Evolutionary conservation across 1,140 invertebrate species (phyloP), one percentile per base, ranked within the genome.

Genomic region (Hormaphis cornu): DNA sequence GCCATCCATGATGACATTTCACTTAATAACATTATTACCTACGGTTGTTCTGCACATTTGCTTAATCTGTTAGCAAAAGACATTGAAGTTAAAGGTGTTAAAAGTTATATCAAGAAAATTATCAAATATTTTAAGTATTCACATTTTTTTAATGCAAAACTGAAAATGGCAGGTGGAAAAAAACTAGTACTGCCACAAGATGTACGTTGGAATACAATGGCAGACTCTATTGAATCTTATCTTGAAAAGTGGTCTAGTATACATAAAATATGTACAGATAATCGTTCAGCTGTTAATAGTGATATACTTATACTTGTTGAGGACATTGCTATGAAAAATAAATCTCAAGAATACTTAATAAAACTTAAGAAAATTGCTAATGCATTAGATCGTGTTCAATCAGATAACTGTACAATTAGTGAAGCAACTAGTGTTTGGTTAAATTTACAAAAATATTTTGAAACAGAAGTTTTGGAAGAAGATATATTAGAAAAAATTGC

Each of bases 371-470:
- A 54, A 30, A 54, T 54, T 10, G 18, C 18, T 30, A 20, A 33
- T 22, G 22, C 28, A 10, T 20, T 54, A 54, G 52, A 54, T 20
- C 9, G 22, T 33, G 52, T 54, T 30, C 52, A 54, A 12, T 26
- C 52, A 30, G 52, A 54, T 54, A 10, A 10, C 30, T 54, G 52
- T 54, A 54, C 52, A 33, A 16, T 33, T 22, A 54, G 28, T 54
- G 52, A 54, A 54, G 28, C 26, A 30, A 54, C 52, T 54, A n/a
- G 18, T 54, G 18, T 54, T n/a, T 35, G 52, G 52, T 54, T 54
- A 35, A n/a, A 54, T 22, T 54, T 33, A 54, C 30, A 54, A 54
- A n/a, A 18, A 28, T 54, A 33, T 54, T 54, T 54, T 54, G 28
- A 54, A 33, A n/a, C 33, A 33, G 28, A 54, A 10, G 18, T 54